A percentile compares a stretch with the other conserved stretches of the same genome.
These are phyloP conservation scores for Clepsis dumicolana DNA, from an alignment of 2,888 invertebrate species.

Conservation along the genomic window DNA sequence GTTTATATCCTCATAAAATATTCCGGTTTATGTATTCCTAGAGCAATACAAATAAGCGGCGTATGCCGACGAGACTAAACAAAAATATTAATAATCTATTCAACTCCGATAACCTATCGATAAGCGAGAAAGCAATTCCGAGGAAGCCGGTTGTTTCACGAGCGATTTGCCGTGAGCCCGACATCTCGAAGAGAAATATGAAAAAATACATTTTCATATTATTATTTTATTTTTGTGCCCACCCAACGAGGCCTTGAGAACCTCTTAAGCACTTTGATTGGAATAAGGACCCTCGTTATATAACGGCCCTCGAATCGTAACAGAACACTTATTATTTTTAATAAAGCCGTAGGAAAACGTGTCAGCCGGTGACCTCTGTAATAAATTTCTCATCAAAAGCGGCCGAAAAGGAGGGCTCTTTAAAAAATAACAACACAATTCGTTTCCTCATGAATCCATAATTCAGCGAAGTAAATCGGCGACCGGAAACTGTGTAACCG, in stretches of 20 bases:
- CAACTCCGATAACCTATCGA: conserved; percentile 19
- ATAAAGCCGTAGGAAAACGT: conserved; percentile 31
- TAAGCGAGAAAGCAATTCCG: conserved; percentile 13
- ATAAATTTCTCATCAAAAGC: conserved; percentile 42
- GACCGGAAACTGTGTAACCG: conserved; percentile 67
- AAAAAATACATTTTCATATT: conserved; percentile 7
- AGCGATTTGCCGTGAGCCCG: conserved; percentile 20
- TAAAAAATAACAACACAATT: conserved; percentile 60
- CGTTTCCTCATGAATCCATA: conserved; percentile 60
- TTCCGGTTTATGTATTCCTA: background rate
- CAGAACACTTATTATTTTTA: conserved; percentile 40
- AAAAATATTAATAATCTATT: conserved; percentile 7
- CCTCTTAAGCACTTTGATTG: conserved; percentile 33
- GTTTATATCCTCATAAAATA: background rate
- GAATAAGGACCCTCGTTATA: conserved; percentile 25
- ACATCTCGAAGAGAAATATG: background rate
- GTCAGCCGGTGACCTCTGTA: conserved; percentile 33
- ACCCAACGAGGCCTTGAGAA: conserved; percentile 31
- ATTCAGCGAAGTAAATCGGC: conserved; percentile 60
- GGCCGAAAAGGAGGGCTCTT: conserved; percentile 43
- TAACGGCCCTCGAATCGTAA: conserved; percentile 25
- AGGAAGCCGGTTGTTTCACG: conserved; percentile 26
- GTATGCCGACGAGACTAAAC: background rate
- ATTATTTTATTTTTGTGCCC: background rate
- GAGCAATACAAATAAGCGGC: background rate